Evolutionary conservation across 2,797 vertebrate species (phyloP).

Genomic region (Mus caroli): DNA sequence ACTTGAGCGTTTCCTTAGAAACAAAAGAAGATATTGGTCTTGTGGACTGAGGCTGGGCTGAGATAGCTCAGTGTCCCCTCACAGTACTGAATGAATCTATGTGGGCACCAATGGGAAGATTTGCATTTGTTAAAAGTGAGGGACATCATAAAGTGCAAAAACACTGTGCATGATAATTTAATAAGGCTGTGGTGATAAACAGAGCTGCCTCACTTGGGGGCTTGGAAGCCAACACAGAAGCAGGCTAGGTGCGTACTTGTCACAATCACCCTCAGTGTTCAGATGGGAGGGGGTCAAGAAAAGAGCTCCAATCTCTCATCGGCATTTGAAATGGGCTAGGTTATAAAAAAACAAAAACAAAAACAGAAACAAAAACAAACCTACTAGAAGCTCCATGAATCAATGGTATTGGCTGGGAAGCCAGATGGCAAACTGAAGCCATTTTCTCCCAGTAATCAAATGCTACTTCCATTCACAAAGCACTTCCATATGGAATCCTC

Average conservation of each 20-base stretch:
- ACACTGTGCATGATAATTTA: constrained; percentile 29
- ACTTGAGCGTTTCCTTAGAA: not conserved
- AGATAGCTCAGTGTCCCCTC: not conserved
- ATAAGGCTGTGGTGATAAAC: constrained; percentile 58
- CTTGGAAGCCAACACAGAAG: not conserved
- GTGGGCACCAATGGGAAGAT: not conserved
- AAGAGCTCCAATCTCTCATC: constrained; percentile 42
- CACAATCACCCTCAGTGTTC: constrained; percentile 37
- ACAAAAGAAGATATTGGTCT: not conserved
- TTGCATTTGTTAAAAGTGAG: constrained; percentile 39
- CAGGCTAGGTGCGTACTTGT: not conserved
- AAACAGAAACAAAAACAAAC: too few species aligned
- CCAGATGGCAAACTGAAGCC: constrained; percentile 39
- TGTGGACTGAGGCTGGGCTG: not conserved
- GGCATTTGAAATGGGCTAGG: constrained; percentile 41
- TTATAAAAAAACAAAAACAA: constrained; percentile 40
- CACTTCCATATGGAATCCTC: constrained; percentile 61
- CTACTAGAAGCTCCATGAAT: constrained; percentile 38
- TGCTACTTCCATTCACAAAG: constrained; percentile 67
- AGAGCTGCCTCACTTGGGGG: not conserved
- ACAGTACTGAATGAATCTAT: not conserved
- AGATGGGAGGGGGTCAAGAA: constrained; percentile 67
- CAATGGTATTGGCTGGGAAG: constrained; percentile 51
- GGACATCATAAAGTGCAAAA: constrained; percentile 74
- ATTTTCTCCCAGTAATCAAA: constrained; percentile 74